phyloP scores from a whole-genome alignment of 2,797 vertebrate species.

The Epinephelus coioides region DNA sequence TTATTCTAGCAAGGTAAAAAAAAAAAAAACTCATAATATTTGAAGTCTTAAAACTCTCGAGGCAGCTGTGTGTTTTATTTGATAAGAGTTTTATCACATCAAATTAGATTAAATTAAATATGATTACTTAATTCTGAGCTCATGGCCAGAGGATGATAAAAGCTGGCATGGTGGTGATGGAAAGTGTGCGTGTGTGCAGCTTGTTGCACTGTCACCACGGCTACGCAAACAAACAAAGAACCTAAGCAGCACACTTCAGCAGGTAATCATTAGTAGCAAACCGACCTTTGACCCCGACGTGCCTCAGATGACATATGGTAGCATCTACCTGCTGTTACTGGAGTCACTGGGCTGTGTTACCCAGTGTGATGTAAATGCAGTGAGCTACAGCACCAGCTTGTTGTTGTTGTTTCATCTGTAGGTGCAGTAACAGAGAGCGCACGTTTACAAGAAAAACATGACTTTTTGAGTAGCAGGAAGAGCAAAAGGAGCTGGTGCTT shows the following conservation, averaged over 20 bases:
- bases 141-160: not conserved
- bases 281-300: conserved; percentile 68
- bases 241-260: conserved; percentile 56
- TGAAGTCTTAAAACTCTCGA: conserved; percentile 3
- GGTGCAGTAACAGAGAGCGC: not conserved
- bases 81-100: not conserved
- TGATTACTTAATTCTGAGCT: conserved; percentile 7
- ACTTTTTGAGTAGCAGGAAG: not conserved
- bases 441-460: conserved; percentile 5
- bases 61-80: not conserved
- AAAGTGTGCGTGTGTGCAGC: conserved; percentile 2
- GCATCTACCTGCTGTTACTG: conserved; percentile 74
- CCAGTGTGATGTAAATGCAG: conserved; percentile 33
- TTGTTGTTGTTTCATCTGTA: not conserved
- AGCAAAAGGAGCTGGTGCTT: not conserved
- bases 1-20: not conserved
- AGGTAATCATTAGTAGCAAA: conserved; percentile 66
- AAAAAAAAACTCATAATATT: conserved; percentile 9
- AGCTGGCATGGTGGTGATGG: not conserved
- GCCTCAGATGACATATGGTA: conserved; percentile 64
- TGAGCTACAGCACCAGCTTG: not conserved
- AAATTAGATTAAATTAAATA: not conserved
- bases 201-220: conserved; percentile 58
- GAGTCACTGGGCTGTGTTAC: conserved; percentile 42
- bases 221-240: conserved; percentile 60